Evolutionary conservation across 2,113 vertebrate species (phyloP).

Genomic region (Pelmatolapia mariae): DNA sequence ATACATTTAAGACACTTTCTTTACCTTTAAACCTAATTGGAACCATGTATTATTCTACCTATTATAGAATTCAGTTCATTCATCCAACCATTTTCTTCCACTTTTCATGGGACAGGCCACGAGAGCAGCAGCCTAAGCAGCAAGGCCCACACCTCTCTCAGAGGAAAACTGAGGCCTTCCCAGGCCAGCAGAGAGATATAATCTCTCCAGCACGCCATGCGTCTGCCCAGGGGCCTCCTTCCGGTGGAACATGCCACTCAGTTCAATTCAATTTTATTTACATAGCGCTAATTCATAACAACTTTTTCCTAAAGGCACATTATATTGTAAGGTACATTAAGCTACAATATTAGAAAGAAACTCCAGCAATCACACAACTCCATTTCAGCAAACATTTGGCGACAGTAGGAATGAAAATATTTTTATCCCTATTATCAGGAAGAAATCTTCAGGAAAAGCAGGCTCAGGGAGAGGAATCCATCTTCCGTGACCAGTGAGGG

Average conservation of each 20-base stretch:
- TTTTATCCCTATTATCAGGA: rapidly evolving
- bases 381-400: neutral
- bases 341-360: neutral
- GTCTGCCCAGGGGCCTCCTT: neutral
- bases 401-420: rapidly evolving
- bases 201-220: neutral
- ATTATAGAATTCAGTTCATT: neutral
- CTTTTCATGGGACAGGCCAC: neutral
- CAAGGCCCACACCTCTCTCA: neutral
- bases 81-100: neutral
- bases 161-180: neutral
- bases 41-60: neutral
- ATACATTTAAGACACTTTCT: neutral
- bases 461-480: neutral
- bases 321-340: neutral
- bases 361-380: neutral
- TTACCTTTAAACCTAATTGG: neutral
- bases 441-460: neutral
- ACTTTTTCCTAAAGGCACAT: neutral
- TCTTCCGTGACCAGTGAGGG: neutral
- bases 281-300: neutral
- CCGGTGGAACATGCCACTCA: neutral
- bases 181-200: neutral
- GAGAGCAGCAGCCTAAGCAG: neutral
- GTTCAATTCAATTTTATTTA: neutral